Evolutionary conservation across 2,888 invertebrate genomes (phyloP), one percentile per base, ranked within the genome.

Genomic region (Catocala sponsa): DNA sequence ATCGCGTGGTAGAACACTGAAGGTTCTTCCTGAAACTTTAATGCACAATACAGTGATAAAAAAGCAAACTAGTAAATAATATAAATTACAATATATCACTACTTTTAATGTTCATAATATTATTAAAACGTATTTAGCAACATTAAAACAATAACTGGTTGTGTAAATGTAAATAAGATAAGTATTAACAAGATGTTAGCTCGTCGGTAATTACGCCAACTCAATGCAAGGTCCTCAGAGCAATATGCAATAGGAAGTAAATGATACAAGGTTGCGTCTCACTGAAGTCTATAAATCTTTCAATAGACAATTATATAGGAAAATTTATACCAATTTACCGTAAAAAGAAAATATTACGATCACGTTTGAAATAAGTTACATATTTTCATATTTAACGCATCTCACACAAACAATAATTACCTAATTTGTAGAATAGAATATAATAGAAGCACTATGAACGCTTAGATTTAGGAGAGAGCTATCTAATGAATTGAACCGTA

Each of bases 181-280:
- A 70, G 72, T 73, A 83, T 70, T 82, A 85, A 77, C 74, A 70
- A 81, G 77, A 81, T 79, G 78, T 78, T 79, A 78, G 69, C 76
- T 82, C 77, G 83, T 83, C 82, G 81, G 80, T 83, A 84, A 84
- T 86, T 84, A 80, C 82, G 82, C 83, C 82, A 84, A 84, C 78
- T 85, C 82, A 85, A 82, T 81, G 82, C 90, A 91, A 91, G 90
- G 91, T 87, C 89, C 82, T 82, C 72, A 77, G 80, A 85, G 86
- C 87, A 88, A 84, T 88, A 87, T 89, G 86, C 85, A 91, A 78
- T 84, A 92, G 92, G 92, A 92, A 92, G 91, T 90, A 80, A 79
- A 72, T 71, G 63, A 83, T 70, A 76, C 91, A 91, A 92, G 91
- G 91, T 82, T 84, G 72, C 63, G 61, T 81, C 79, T 79, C 76